Percentiles rank a stretch among this genome's conserved stretches.
Conservation (phyloP, 2,113 vertebrate genomes). For the Ranitomeya variabilis region DNA sequence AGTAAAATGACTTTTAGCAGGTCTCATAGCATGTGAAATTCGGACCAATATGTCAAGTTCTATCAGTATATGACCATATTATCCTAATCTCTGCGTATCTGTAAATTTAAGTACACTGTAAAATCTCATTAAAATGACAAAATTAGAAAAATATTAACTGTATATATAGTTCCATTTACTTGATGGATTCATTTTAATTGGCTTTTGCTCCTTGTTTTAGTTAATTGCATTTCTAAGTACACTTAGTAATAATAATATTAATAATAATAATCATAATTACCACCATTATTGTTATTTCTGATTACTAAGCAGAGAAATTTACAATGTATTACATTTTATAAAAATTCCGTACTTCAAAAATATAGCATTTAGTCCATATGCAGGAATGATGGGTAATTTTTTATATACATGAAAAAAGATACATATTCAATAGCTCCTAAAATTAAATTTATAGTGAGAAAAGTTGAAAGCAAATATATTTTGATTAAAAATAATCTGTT, state of each 20-base stretch:
- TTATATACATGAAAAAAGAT: not conserved
- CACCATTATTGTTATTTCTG: not conserved
- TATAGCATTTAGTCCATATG: not conserved
- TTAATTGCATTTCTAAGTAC: too few relatives aligned
- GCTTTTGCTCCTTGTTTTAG: too few relatives aligned
- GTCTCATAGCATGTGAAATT: too few relatives aligned
- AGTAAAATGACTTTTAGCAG: too few relatives aligned
- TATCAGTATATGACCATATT: too few relatives aligned
- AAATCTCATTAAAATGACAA: too few relatives aligned
- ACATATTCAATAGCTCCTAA: conserved; percentile 17
- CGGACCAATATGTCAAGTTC: too few relatives aligned
- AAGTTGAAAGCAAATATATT: conserved; percentile 51
- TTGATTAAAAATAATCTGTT: conserved; percentile 55
- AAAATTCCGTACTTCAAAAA: not conserved
- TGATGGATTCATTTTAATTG: too few relatives aligned
- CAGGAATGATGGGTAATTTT: not conserved
- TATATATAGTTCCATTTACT: too few relatives aligned
- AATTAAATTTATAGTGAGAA: conserved; percentile 38
- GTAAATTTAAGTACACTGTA: too few relatives aligned
- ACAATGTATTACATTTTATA: not conserved
- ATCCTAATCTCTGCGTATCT: too few relatives aligned
- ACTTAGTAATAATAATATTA: not conserved
- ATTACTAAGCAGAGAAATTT: not conserved
- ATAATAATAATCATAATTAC: not conserved
- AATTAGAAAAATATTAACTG: too few relatives aligned